A percentile compares a stretch with the other conserved stretches of the same genome.
phyloP scores from a whole-genome alignment of 2,888 invertebrate genomes.

The Junonia oenone region DNA sequence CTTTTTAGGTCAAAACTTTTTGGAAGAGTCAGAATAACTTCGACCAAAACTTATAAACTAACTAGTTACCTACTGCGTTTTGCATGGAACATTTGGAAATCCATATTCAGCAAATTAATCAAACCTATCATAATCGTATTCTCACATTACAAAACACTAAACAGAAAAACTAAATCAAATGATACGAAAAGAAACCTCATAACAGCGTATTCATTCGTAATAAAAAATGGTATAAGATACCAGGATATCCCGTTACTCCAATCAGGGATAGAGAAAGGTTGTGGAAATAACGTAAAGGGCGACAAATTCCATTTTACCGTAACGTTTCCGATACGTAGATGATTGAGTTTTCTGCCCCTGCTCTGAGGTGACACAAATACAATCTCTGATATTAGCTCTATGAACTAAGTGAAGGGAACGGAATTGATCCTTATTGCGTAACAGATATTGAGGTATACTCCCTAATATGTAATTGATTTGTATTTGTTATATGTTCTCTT shows the following conservation, averaged over 20 bases:
- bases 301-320: slow-evolving; percentile 52
- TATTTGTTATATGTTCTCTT: no score
- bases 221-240: slow-evolving; percentile 36
- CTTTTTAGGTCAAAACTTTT: no score
- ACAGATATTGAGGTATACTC: neutral
- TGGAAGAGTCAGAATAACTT: no score
- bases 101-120: no score
- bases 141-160: no score
- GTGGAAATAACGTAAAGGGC: slow-evolving; percentile 62
- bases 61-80: no score
- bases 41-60: no score
- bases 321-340: slow-evolving; percentile 26
- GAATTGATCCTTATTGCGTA: neutral
- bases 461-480: neutral
- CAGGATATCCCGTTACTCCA: slow-evolving; percentile 35
- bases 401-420: slow-evolving; percentile 1
- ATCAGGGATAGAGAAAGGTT: slow-evolving; percentile 56
- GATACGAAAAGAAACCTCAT: slow-evolving; percentile 9
- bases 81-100: no score
- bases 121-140: no score
- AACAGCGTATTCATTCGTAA: slow-evolving; percentile 18
- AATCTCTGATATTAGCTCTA: slow-evolving; percentile 8
- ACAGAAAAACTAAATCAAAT: no score
- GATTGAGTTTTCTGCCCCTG: slow-evolving; percentile 24
- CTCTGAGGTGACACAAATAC: slow-evolving; percentile 16